Evolutionary conservation across 2,888 invertebrate species (phyloP).

Genomic region (Toxonevra muliebris): DNA sequence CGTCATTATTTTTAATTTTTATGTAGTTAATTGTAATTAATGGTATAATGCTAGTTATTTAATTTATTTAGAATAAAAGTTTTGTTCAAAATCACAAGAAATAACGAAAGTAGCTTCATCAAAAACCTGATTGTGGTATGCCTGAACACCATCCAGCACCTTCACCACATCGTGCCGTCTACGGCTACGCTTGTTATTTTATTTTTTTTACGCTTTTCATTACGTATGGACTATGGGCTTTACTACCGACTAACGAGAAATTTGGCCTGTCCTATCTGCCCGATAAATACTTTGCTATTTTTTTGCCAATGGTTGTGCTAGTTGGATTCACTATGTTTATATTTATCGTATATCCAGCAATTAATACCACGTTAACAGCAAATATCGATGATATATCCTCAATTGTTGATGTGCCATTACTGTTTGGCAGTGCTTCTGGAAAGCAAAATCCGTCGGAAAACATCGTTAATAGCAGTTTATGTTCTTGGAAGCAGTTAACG

Average conservation of each 20-base stretch:
- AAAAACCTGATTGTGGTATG: constrained; percentile 65
- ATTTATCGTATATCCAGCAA: constrained; percentile 83
- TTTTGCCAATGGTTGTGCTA: constrained; percentile 82
- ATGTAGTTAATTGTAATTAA: no score
- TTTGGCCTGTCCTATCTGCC: constrained; percentile 78
- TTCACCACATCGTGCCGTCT: constrained; percentile 88
- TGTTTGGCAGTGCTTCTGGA: constrained; percentile 30
- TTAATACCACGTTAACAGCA: constrained; percentile 80
- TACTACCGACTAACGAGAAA: constrained; percentile 69
- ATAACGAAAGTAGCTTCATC: no score
- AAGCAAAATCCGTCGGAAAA: constrained; percentile 9
- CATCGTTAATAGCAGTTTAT: no score
- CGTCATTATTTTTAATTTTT: no score
- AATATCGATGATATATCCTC: constrained; percentile 72
- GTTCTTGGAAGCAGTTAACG: no score
- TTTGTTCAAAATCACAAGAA: no score
- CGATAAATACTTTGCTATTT: constrained; percentile 90
- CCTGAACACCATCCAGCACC: constrained; percentile 91
- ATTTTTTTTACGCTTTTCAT: constrained; percentile 76
- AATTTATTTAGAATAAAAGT: no score
- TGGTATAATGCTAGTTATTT: no score
- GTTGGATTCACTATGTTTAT: constrained; percentile 79
- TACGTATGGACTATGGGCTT: constrained; percentile 86
- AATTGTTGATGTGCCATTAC: constrained; percentile 60
- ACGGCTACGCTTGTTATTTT: constrained; percentile 91